These are phyloP conservation scores for Lipotes vexillifer DNA, from an alignment of 2,113 vertebrate genomes.

Conservation along the genomic window DNA sequence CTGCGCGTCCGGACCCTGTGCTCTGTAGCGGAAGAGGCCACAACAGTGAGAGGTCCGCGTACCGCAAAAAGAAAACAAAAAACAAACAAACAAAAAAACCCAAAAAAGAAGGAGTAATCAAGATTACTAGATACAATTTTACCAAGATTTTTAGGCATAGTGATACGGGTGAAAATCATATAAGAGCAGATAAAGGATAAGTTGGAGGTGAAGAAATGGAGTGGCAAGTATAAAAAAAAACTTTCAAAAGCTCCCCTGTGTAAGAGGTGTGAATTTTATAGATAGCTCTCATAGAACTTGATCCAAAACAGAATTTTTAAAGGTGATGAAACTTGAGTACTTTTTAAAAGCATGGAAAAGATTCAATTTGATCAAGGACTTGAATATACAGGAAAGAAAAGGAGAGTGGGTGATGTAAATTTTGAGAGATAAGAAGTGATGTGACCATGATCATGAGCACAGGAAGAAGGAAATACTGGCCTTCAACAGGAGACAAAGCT, in stretches of 20 bases:
- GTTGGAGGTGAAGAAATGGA: background rate
- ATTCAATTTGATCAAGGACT: background rate
- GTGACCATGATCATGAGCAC: rapidly evolving
- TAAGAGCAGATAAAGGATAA: background rate
- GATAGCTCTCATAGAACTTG: background rate
- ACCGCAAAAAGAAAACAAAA: no score
- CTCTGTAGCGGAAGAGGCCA: no score
- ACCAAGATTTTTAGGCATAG: background rate
- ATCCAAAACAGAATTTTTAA: background rate
- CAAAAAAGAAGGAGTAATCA: background rate
- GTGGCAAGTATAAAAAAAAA: background rate
- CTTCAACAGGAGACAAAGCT: background rate
- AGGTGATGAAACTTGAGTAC: background rate
- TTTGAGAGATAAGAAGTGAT: background rate
- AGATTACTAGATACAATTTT: background rate
- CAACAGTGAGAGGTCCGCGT: no score
- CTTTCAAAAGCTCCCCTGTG: background rate
- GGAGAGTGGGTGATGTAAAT: background rate
- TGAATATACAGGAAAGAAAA: background rate
- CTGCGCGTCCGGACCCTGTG: no score
- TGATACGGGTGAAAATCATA: background rate
- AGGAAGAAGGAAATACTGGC: background rate
- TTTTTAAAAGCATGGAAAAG: background rate
- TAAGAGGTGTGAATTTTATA: background rate
- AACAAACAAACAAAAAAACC: no score